A percentile compares a stretch with the other conserved stretches of the same genome.
Conservation (phyloP, 2,888 invertebrate genomes). For the Sesia apiformis region DNA sequence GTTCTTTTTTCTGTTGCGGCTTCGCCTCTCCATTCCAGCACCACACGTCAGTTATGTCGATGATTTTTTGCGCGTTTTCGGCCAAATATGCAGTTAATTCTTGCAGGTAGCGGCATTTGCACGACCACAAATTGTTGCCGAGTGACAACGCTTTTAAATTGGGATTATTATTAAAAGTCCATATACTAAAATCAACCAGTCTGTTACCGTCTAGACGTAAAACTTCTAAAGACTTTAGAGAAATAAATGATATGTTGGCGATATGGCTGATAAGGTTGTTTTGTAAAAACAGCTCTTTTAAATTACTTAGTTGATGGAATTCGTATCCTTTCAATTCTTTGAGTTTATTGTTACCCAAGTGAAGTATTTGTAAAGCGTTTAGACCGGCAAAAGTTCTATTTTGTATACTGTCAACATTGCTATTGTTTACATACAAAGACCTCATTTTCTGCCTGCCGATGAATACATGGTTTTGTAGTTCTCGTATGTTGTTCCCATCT, state of each 20-base stretch:
- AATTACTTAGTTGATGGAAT: conserved; percentile 85
- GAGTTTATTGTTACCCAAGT: conserved; percentile 90
- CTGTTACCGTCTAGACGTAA: conserved; percentile 90
- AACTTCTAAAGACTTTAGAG: conserved; percentile 84
- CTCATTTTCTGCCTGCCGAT: conserved; percentile 93
- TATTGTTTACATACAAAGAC: conserved; percentile 88
- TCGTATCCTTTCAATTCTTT: conserved; percentile 87
- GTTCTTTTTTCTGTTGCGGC: conserved; percentile 83
- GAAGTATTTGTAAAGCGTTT: conserved; percentile 83
- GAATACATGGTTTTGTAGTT: conserved; percentile 90
- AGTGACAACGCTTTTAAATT: conserved; percentile 84
- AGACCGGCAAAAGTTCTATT: conserved; percentile 94
- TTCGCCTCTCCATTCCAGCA: conserved; percentile 85
- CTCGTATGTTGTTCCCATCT: conserved; percentile 90
- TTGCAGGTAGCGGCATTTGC: conserved; percentile 91
- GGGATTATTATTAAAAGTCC: conserved; percentile 81
- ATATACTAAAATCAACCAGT: conserved; percentile 85
- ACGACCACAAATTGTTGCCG: conserved; percentile 91
- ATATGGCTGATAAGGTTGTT: conserved; percentile 88
- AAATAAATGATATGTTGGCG: conserved; percentile 85
- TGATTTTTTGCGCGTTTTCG: conserved; percentile 85
- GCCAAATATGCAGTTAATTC: conserved; percentile 87
- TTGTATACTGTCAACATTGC: conserved; percentile 87
- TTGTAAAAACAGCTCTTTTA: conserved; percentile 89
- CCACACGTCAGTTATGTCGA: conserved; percentile 86